A percentile compares a stretch with the other conserved stretches of the same genome.
Evolutionary conservation across 2,797 vertebrate species (phyloP).

Genomic region (Artibeus jamaicensis): DNA sequence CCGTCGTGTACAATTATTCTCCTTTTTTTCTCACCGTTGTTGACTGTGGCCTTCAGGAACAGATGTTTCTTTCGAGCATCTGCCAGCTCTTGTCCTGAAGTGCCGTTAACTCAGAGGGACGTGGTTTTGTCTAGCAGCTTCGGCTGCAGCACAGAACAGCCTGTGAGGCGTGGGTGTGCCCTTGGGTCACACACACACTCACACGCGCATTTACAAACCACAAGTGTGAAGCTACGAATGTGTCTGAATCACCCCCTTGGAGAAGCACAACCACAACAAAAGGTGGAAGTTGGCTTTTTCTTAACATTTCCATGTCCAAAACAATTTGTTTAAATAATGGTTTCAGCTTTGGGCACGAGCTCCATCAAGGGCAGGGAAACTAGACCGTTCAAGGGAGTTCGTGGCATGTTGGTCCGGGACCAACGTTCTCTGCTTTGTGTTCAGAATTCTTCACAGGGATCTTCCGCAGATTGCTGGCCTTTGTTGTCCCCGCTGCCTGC

Average conservation of each 20-base stretch:
- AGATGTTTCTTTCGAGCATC: constrained; percentile 47
- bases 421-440: background rate
- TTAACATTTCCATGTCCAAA: constrained; percentile 12
- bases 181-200: too few relatives aligned
- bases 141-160: background rate
- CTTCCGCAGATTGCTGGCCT: background rate
- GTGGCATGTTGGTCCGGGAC: background rate
- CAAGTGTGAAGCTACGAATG: background rate
- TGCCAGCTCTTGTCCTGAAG: background rate
- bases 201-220: background rate
- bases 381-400: background rate
- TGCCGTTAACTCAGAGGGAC: background rate
- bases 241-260: background rate
- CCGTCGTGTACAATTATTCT: constrained; percentile 51
- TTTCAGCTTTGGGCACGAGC: background rate
- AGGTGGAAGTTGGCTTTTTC: background rate
- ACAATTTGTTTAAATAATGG: background rate
- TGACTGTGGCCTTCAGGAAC: background rate
- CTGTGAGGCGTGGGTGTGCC: background rate
- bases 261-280: background rate
- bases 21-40: background rate
- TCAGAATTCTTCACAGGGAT: background rate
- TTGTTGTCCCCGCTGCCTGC: background rate
- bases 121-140: constrained; percentile 19
- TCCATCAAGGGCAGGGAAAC: background rate